Evolutionary conservation across 2,888 invertebrate species (phyloP), one percentile per base, ranked within the genome.

Genomic region (Napeogenes sylphis): DNA sequence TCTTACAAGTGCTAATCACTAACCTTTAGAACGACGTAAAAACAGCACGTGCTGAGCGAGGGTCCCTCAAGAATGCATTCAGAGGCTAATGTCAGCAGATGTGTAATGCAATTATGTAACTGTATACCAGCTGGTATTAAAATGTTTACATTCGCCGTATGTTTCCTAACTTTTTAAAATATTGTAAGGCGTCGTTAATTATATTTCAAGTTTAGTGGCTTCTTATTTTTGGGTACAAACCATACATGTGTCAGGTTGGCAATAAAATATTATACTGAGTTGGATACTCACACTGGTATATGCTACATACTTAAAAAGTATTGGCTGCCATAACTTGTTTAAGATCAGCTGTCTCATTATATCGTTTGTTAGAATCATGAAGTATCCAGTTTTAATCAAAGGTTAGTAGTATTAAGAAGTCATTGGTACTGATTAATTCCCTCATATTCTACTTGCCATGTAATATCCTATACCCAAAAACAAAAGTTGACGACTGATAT

Each of bases 81-180:
- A 73, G 68, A 68, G 70, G 71, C 69, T 70, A 70, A 65, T 73
- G 68, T 67, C 71, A 76, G 73, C 79, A 79, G 78, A 79, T 81
- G 80, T 76, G 72, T 67, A 71, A 65, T 70, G 67, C 71, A 77
- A 76, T 21, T 21, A 21, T 77, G 73, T 77, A 79, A 78, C 77
- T 72, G 71, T 75, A 74, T 71, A 75, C 64, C 67, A 71, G 76
- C 69, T 69, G 71, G 73, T 70, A 72, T 68, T 71, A 75, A 71
- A 65, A 69, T 65, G 64, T 65, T 64, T 64, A 65, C 70, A 67
- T 64, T 61, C 58, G 57, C 67, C 71, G 67, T 70, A 71, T 71
- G 72, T 61, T 66, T 65, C 21, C 21, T 65, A 61, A 63, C 59
- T 69, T 73, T 73, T 72, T 73, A 66, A 62, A 56, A 58, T 35